Conservation (phyloP, 2,113 vertebrate species). For the Tautogolabrus adspersus region DNA sequence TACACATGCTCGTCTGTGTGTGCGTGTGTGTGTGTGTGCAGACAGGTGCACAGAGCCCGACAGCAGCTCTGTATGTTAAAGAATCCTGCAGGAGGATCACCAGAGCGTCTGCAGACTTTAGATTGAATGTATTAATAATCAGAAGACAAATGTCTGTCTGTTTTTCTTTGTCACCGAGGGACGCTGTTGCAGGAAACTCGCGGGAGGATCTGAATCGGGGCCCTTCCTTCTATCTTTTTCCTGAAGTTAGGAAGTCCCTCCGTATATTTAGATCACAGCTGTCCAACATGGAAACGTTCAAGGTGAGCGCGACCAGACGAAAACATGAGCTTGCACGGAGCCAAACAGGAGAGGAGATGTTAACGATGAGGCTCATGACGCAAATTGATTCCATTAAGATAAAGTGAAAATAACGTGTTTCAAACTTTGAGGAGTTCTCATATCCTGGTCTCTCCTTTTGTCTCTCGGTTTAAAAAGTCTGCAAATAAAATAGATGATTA, state of each 20-base stretch:
- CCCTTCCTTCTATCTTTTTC: constrained; percentile 71
- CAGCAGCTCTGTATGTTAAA: neutral
- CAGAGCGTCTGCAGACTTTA: neutral
- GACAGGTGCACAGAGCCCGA: no score
- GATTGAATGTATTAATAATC: neutral
- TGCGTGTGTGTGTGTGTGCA: no score
- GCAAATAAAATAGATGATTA: no score
- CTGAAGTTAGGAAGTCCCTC: constrained; percentile 78
- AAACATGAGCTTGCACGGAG: constrained; percentile 11
- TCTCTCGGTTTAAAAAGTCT: no score
- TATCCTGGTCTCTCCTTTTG: no score
- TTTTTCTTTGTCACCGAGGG: neutral
- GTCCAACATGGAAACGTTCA: constrained; percentile 76
- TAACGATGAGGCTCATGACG: neutral
- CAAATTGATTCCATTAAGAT: neutral
- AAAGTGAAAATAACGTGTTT: no score
- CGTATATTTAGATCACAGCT: constrained; percentile 85
- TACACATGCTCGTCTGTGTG: no score
- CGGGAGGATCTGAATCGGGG: constrained; percentile 54
- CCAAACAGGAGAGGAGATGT: neutral
- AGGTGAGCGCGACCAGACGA: constrained; percentile 38
- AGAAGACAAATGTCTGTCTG: neutral
- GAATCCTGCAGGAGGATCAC: no score
- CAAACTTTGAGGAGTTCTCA: no score
- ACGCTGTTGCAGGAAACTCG: constrained; percentile 65